A percentile compares a stretch with the other conserved stretches of the same genome.
phyloP scores from a whole-genome alignment of 2,797 vertebrate species.

The Myotis daubentonii region DNA sequence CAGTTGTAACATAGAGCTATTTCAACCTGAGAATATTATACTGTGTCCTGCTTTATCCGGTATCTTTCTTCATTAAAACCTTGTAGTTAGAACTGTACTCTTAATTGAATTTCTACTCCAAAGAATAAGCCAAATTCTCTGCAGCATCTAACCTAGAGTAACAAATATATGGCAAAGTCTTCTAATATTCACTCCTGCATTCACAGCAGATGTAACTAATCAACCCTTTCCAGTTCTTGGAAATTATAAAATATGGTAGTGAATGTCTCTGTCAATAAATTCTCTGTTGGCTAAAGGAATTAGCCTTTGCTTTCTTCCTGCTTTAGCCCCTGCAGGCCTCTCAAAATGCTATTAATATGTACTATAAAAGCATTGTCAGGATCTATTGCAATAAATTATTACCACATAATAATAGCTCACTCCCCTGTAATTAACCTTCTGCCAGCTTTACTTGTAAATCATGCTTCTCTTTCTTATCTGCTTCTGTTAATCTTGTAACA shows the following conservation, averaged over 20 bases:
- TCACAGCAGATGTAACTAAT: not conserved
- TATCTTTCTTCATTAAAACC: not conserved
- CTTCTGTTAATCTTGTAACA: slow-evolving; percentile 24
- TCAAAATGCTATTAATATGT: not conserved
- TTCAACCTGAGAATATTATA: not conserved
- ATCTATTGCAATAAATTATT: not conserved
- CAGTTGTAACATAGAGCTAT: not conserved
- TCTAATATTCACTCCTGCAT: not conserved
- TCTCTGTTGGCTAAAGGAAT: not conserved
- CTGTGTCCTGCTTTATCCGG: not conserved
- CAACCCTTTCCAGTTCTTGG: not conserved
- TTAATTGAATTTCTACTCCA: not conserved
- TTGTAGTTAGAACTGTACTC: not conserved
- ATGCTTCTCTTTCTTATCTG: slow-evolving; percentile 21
- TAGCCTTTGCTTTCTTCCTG: not conserved
- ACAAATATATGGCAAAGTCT: not conserved
- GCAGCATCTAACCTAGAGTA: not conserved
- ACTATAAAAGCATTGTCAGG: slow-evolving; percentile 24
- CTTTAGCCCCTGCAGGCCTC: not conserved
- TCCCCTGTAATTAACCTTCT: slow-evolving; percentile 43
- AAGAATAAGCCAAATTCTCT: slow-evolving; percentile 22
- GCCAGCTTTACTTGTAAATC: slow-evolving; percentile 11
- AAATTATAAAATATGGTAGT: not conserved
- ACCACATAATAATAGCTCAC: not conserved
- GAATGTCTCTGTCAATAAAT: slow-evolving; percentile 8